Conservation (phyloP, 2,797 vertebrate genomes). For the Chrysocyon brachyurus region DNA sequence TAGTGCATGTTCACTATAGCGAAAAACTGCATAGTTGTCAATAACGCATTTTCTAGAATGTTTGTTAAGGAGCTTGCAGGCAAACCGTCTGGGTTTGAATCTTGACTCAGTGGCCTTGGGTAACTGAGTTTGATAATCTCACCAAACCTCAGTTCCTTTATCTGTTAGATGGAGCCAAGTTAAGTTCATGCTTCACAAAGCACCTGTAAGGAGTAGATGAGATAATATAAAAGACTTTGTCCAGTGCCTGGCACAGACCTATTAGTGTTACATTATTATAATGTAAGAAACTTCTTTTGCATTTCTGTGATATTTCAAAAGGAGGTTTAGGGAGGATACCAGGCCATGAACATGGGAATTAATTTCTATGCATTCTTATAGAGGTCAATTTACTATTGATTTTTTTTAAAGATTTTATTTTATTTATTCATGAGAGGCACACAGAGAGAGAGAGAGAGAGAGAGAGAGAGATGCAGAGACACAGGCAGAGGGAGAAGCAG, state of each 20-base stretch:
- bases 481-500: too few relatives aligned
- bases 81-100: neutral
- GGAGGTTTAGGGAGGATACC: neutral
- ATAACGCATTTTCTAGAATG: neutral
- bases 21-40: neutral
- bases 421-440: too few relatives aligned
- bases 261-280: neutral
- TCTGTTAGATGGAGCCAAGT: neutral
- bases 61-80: neutral
- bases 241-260: neutral
- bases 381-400: neutral
- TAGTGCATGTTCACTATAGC: rapidly evolving
- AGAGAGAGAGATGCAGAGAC: too few relatives aligned
- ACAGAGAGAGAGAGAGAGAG: too few relatives aligned
- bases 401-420: neutral
- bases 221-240: neutral
- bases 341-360: neutral
- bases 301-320: neutral
- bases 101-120: neutral
- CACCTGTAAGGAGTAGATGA: neutral
- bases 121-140: neutral
- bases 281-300: neutral
- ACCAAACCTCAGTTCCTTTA: neutral
- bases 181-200: neutral
- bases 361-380: neutral